These are phyloP conservation scores for Chaetoderma sp. DNA, from an alignment of 2,888 invertebrate genomes.

Conservation along the genomic window DNA sequence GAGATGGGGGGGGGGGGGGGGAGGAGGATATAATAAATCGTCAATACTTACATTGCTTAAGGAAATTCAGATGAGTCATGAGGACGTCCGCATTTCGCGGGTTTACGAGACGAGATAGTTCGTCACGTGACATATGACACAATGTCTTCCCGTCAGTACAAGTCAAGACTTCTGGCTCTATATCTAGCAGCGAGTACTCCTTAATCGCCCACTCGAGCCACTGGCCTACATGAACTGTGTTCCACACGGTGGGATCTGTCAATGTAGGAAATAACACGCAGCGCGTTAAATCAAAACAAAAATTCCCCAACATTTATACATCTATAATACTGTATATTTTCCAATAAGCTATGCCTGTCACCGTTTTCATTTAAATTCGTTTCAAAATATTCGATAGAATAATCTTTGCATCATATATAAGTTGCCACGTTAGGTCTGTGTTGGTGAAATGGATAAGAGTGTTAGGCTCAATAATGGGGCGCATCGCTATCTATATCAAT, in stretches of 20 bases:
- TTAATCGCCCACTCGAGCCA: constrained; percentile 65
- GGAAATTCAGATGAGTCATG: constrained; percentile 55
- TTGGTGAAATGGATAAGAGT: no score
- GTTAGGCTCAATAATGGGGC: no score
- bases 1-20: background rate
- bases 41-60: constrained; percentile 47
- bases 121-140: constrained; percentile 59
- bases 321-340: no score
- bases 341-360: no score
- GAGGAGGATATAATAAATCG: background rate
- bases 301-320: no score
- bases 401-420: no score
- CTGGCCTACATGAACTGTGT: constrained; percentile 54
- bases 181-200: constrained; percentile 56
- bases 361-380: no score
- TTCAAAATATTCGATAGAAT: no score
- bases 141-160: constrained; percentile 58
- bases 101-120: constrained; percentile 54
- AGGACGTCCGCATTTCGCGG: constrained; percentile 59
- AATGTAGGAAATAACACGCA: no score
- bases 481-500: no score
- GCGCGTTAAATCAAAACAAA: no score
- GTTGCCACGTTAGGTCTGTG: no score
- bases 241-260: constrained; percentile 63
- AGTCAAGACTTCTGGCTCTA: constrained; percentile 56